Percentiles rank a stretch among this genome's conserved stretches.
These are phyloP conservation scores for Blomia tropicalis DNA, from an alignment of 2,888 invertebrate genomes.

Conservation along the genomic window DNA sequence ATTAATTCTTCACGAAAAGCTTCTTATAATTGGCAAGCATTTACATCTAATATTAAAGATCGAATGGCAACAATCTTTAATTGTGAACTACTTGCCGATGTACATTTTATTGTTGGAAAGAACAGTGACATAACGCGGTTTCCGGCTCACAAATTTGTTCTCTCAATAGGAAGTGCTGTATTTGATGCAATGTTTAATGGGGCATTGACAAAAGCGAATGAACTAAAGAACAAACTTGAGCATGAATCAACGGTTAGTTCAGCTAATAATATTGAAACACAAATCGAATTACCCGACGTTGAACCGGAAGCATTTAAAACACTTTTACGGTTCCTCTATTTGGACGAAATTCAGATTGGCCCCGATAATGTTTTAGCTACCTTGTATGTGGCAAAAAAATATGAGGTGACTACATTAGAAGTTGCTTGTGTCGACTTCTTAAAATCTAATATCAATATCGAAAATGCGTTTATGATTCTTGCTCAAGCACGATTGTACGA, in stretches of 20 bases:
- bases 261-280: slow-evolving; percentile 32
- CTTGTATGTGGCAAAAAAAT: slow-evolving; percentile 68
- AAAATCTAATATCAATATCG: slow-evolving; percentile 54
- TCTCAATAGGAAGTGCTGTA: slow-evolving; percentile 65
- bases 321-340: slow-evolving; percentile 51
- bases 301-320: slow-evolving; percentile 64
- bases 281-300: slow-evolving; percentile 64
- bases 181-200: slow-evolving; percentile 76
- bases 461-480: slow-evolving; percentile 64
- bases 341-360: slow-evolving; percentile 64
- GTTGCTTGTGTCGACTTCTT: slow-evolving; percentile 64
- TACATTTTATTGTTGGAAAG: slow-evolving; percentile 60
- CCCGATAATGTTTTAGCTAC: slow-evolving; percentile 74
- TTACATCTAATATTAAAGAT: slow-evolving; percentile 56
- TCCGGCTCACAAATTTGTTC: slow-evolving; percentile 59
- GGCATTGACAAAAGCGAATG: slow-evolving; percentile 49
- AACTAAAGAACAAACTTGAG: slow-evolving; percentile 30
- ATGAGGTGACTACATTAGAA: slow-evolving; percentile 65
- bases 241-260: neutral
- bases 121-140: slow-evolving; percentile 51
- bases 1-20: neutral
- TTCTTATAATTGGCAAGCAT: slow-evolving; percentile 43
- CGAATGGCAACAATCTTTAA: slow-evolving; percentile 53
- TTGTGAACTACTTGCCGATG: slow-evolving; percentile 51
- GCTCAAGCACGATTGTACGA: slow-evolving; percentile 63